Evolutionary conservation across 2,888 invertebrate species (phyloP).

Genomic region (Parnassius smintheus): DNA sequence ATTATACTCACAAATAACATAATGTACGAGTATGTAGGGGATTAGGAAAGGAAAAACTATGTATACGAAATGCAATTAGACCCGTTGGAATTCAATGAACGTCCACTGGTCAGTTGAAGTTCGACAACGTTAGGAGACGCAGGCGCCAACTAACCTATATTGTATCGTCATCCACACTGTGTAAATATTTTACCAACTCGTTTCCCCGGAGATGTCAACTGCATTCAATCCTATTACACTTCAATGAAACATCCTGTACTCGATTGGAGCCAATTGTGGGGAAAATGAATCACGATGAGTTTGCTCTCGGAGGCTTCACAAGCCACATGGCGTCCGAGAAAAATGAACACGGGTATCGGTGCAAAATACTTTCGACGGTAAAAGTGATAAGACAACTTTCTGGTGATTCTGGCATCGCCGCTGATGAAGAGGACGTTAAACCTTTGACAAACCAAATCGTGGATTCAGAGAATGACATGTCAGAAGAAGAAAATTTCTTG

Average conservation of each 20-base stretch:
- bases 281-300: slow-evolving; percentile 40
- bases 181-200: slow-evolving; percentile 12
- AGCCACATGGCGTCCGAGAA: slow-evolving; percentile 37
- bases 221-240: slow-evolving; percentile 21
- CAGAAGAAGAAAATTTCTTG: slow-evolving; percentile 46
- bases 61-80: too few relatives aligned
- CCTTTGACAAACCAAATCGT: slow-evolving; percentile 30
- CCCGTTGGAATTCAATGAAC: not conserved
- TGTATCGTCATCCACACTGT: not conserved
- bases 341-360: slow-evolving; percentile 30
- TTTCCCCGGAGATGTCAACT: slow-evolving; percentile 28
- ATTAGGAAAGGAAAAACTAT: too few relatives aligned
- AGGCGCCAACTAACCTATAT: slow-evolving; percentile 19
- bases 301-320: slow-evolving; percentile 41
- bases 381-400: slow-evolving; percentile 42
- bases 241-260: slow-evolving; percentile 42
- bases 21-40: too few relatives aligned
- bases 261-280: slow-evolving; percentile 32
- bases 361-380: slow-evolving; percentile 11
- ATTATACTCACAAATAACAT: too few relatives aligned
- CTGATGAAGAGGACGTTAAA: slow-evolving; percentile 38
- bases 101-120: slow-evolving; percentile 34
- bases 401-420: slow-evolving; percentile 51
- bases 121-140: slow-evolving; percentile 35
- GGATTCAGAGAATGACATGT: slow-evolving; percentile 48